Conservation (phyloP, 2,888 invertebrate species). For the Cephus nigrinus region DNA sequence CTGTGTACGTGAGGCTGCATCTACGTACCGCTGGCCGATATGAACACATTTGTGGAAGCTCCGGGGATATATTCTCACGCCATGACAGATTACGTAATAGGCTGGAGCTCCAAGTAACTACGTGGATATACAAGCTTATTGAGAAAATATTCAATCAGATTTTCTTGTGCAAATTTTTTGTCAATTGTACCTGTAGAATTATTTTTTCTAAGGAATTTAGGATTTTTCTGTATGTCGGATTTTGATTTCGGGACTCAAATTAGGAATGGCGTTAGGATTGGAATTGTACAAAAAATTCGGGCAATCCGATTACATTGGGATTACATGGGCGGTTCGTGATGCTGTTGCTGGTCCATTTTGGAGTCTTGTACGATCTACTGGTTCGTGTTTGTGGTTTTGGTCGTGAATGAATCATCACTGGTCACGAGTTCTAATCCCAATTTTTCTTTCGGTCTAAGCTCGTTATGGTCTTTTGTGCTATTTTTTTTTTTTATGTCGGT, state of each 20-base stretch:
- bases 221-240: background rate
- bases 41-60: conserved; percentile 37
- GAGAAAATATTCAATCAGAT: background rate
- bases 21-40: conserved; percentile 30
- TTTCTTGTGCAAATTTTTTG: background rate
- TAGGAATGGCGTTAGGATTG: background rate
- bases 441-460: background rate
- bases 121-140: background rate
- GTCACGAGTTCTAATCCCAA: background rate
- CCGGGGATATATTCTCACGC: conserved; percentile 34
- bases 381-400: background rate
- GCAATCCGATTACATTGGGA: background rate
- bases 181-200: background rate
- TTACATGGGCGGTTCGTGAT: background rate
- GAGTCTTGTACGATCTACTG: background rate
- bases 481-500: background rate
- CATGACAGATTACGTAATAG: conserved; percentile 43
- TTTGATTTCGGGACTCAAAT: background rate
- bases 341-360: background rate
- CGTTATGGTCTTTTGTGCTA: background rate
- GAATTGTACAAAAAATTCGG: background rate
- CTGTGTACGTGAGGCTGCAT: no score
- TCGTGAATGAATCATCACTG: background rate
- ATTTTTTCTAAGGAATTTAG: background rate
- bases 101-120: conserved; percentile 12